Evolutionary conservation across 2,113 vertebrate species (phyloP).

Genomic region (Platichthys flesus): DNA sequence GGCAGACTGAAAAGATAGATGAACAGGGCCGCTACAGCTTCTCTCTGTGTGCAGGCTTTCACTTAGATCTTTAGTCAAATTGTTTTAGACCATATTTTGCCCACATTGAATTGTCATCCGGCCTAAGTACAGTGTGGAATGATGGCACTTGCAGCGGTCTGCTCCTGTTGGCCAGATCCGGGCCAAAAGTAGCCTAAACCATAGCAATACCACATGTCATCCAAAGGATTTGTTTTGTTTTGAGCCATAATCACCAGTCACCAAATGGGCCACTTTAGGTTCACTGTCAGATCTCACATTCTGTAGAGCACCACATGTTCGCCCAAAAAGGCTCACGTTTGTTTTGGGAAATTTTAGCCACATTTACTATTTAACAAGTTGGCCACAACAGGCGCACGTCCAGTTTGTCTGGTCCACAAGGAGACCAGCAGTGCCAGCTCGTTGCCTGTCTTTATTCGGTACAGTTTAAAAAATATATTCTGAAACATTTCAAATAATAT

Average conservation of each 20-base stretch:
- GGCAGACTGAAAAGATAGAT: background rate
- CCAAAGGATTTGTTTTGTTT: background rate
- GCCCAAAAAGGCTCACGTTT: no score
- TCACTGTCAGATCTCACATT: background rate
- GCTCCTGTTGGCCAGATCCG: background rate
- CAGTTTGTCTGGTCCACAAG: no score
- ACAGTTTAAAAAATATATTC: no score
- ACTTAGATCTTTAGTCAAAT: background rate
- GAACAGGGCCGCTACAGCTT: background rate
- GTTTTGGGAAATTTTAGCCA: no score
- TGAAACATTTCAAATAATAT: no score
- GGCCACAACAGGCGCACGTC: no score
- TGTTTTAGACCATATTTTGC: background rate
- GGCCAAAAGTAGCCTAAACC: background rate
- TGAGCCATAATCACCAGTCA: background rate
- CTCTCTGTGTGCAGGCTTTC: background rate
- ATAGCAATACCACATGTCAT: background rate
- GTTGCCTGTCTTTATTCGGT: no score
- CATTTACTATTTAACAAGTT: no score
- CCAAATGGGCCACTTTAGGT: background rate
- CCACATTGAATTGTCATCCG: background rate
- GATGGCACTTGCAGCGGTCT: no score
- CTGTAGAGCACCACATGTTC: no score
- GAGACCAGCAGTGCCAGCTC: no score
- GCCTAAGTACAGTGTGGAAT: no score